A percentile compares a stretch with the other conserved stretches of the same genome.
Evolutionary conservation across 2,797 vertebrate species (phyloP).

Genomic region (Lycodopsis pacificus): DNA sequence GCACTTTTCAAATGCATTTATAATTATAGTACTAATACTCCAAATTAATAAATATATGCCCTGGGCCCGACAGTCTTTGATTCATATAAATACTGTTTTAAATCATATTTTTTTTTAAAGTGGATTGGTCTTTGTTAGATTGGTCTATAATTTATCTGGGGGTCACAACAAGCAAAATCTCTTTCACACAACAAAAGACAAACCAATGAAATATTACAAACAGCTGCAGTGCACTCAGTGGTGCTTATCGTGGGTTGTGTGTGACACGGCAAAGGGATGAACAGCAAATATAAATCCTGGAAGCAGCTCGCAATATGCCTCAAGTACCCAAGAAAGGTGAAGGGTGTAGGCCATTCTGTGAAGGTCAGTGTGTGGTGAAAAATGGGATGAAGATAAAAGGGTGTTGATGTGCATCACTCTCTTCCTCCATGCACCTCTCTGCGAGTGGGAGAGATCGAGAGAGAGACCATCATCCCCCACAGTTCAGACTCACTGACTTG

Average conservation of each 20-base stretch:
- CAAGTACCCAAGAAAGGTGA: slow-evolving; percentile 65
- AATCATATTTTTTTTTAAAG: slow-evolving; percentile 17
- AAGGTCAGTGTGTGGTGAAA: slow-evolving; percentile 81
- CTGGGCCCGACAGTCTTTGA: slow-evolving; percentile 39
- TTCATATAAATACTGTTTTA: slow-evolving; percentile 27
- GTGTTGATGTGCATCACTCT: slow-evolving; percentile 29
- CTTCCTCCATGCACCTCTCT: slow-evolving; percentile 27
- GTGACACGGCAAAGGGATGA: slow-evolving; percentile 28
- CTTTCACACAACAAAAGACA: background rate
- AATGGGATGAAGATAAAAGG: slow-evolving; percentile 66
- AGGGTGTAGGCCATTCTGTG: slow-evolving; percentile 75
- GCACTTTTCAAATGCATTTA: slow-evolving; percentile 57
- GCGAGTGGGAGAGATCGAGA: slow-evolving; percentile 63
- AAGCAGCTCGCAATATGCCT: slow-evolving; percentile 51
- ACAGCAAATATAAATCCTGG: slow-evolving; percentile 51
- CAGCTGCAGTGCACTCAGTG: background rate
- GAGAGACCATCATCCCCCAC: slow-evolving; percentile 73
- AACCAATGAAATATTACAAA: slow-evolving; percentile 10
- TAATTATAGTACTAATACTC: slow-evolving; percentile 63
- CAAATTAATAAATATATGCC: slow-evolving; percentile 59
- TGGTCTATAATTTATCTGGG: background rate
- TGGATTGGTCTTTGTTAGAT: slow-evolving; percentile 12
- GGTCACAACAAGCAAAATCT: slow-evolving; percentile 14
- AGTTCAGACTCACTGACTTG: slow-evolving; percentile 79
- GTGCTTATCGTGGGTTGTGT: background rate